These are phyloP conservation scores for Malacoraja senta DNA, from an alignment of 2,797 vertebrate genomes.

Conservation along the genomic window DNA sequence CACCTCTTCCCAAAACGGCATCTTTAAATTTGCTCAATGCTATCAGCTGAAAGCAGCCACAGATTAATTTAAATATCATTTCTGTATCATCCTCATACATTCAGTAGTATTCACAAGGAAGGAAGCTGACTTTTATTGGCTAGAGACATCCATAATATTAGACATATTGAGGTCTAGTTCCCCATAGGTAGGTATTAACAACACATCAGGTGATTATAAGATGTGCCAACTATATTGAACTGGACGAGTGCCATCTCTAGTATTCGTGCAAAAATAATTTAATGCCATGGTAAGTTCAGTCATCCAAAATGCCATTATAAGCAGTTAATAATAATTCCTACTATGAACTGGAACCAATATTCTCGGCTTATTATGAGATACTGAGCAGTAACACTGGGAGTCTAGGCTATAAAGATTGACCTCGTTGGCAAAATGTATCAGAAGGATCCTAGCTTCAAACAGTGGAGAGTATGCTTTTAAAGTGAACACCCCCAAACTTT, in stretches of 20 bases:
- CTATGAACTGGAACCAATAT: background rate
- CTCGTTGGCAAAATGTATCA: background rate
- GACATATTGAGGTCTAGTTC: background rate
- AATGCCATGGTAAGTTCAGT: background rate
- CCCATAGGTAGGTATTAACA: background rate
- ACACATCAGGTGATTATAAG: background rate
- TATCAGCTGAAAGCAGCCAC: conserved; percentile 3
- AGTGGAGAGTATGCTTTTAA: background rate
- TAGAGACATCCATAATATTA: background rate
- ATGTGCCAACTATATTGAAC: background rate
- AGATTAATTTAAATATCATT: conserved; percentile 19
- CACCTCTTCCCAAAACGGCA: background rate
- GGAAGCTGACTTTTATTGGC: background rate
- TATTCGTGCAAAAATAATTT: background rate
- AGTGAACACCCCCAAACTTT: background rate
- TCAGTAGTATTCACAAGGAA: background rate
- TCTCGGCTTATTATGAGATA: background rate
- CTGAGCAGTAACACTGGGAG: background rate
- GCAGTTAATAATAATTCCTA: background rate
- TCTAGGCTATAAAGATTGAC: background rate
- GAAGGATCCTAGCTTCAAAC: background rate
- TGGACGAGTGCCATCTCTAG: background rate
- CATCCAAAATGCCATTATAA: background rate
- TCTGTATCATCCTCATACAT: background rate
- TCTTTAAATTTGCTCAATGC: background rate